Evolutionary conservation across 2,888 invertebrate species (phyloP).

Genomic region (Eupsilia transversa): DNA sequence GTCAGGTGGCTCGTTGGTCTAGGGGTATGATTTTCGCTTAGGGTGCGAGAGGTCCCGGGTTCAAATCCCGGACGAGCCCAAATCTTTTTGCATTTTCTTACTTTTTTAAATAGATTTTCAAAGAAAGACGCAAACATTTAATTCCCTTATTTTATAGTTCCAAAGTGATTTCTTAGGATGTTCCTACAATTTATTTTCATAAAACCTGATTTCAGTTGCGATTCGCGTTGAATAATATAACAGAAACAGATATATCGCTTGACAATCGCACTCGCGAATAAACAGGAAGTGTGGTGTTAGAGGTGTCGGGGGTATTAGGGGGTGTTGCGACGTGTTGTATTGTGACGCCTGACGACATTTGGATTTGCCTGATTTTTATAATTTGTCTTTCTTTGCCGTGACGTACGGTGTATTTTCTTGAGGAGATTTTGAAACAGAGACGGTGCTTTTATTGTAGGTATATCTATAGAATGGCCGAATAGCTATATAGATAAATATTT

Average conservation of each 20-base stretch:
- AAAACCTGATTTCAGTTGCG: constrained; percentile 29
- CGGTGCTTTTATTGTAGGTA: too few species aligned
- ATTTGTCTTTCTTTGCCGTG: constrained; percentile 26
- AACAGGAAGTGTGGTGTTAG: constrained; percentile 43
- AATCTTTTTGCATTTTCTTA: constrained; percentile 54
- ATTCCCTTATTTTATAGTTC: constrained; percentile 14
- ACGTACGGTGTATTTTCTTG: constrained; percentile 3
- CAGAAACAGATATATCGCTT: constrained; percentile 23
- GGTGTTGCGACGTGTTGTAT: constrained; percentile 24
- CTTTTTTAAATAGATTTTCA: not conserved
- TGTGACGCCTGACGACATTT: constrained; percentile 17
- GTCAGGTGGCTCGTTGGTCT: constrained; percentile 87
- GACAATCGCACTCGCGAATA: constrained; percentile 35
- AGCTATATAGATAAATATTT: not conserved
- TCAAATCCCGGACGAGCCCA: constrained; percentile 90
- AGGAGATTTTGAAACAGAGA: not conserved
- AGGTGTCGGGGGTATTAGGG: constrained; percentile 8
- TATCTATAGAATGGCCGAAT: not conserved
- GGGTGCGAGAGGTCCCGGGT: constrained; percentile 91
- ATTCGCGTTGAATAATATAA: constrained; percentile 38
- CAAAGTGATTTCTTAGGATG: not conserved
- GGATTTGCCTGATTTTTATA: constrained; percentile 34
- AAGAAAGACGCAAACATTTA: not conserved
- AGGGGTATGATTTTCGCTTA: constrained; percentile 91
- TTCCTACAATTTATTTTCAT: constrained; percentile 24